Conservation (phyloP, 2,113 vertebrate genomes). For the Orycteropus afer region DNA sequence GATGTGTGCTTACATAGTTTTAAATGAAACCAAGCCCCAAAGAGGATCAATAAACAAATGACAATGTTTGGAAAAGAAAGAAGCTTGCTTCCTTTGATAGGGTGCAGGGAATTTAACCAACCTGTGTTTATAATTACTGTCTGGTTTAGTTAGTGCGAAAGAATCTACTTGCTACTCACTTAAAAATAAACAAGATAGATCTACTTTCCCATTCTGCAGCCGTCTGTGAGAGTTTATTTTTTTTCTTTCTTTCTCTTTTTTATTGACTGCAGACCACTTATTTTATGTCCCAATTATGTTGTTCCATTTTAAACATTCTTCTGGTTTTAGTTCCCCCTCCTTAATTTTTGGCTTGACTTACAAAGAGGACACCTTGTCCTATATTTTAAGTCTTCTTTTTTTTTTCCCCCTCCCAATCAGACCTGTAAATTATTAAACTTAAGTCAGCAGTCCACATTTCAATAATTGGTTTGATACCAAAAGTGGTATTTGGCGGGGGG, state of each 20-base stretch:
- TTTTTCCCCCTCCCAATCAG: constrained; percentile 72
- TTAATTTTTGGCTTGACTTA: constrained; percentile 74
- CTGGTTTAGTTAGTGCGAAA: constrained; percentile 89
- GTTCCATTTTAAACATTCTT: constrained; percentile 81
- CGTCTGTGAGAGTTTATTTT: constrained; percentile 86
- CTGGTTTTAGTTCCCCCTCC: constrained; percentile 42
- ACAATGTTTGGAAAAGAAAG: constrained; percentile 91
- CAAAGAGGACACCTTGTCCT: constrained; percentile 83
- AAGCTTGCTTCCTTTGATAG: constrained; percentile 91
- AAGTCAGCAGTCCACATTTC: constrained; percentile 88
- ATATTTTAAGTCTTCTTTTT: constrained; percentile 75
- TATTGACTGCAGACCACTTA: constrained; percentile 86
- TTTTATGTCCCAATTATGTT: constrained; percentile 81
- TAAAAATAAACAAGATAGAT: constrained; percentile 90
- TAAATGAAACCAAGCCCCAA: constrained; percentile 90
- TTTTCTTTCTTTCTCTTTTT: constrained; percentile 80
- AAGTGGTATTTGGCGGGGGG: constrained; percentile 88
- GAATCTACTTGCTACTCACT: constrained; percentile 89
- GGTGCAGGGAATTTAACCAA: constrained; percentile 88
- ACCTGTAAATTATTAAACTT: constrained; percentile 80
- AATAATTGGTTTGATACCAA: constrained; percentile 87
- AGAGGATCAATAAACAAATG: constrained; percentile 92
- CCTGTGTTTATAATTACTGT: constrained; percentile 92
- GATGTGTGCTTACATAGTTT: constrained; percentile 88
- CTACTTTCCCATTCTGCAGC: constrained; percentile 85